phyloP scores from a whole-genome alignment of 37 sponge, comb jelly and placozoan species.

The Geodia barretti region DNA sequence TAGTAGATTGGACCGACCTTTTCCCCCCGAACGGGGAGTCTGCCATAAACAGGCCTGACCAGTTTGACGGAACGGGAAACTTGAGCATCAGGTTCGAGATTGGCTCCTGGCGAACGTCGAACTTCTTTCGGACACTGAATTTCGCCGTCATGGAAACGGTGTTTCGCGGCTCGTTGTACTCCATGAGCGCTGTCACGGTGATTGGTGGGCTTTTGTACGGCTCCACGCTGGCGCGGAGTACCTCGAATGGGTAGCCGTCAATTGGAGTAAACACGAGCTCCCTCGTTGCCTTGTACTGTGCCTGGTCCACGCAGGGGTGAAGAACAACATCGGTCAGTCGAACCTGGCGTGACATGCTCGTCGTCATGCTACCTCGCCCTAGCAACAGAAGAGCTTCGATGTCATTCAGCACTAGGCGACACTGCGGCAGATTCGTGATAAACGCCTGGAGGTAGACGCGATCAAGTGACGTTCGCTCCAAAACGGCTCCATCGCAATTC shows the following conservation, averaged over 20 bases:
- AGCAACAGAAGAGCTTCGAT: conserved; percentile 73
- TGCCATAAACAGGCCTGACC: conserved; percentile 66
- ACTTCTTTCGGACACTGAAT: conserved; percentile 75
- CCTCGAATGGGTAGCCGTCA: conserved; percentile 82
- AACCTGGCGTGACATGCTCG: conserved; percentile 68
- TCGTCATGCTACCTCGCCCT: conserved; percentile 46
- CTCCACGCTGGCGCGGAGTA: conserved; percentile 71
- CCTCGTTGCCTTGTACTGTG: conserved; percentile 44
- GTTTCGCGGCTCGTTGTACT: conserved; percentile 60
- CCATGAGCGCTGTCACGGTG: conserved; percentile 72
- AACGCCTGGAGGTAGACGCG: conserved; percentile 82
- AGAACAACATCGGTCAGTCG: conserved; percentile 70
- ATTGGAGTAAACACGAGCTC: conserved; percentile 78
- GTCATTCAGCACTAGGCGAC: conserved; percentile 76
- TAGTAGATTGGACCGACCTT: conserved; percentile 71
- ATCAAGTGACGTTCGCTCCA: conserved; percentile 75
- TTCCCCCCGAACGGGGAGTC: conserved; percentile 70
- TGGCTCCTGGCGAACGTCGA: conserved; percentile 68
- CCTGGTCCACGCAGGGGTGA: conserved; percentile 81
- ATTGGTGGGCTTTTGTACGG: conserved; percentile 78
- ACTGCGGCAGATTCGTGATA: conserved; percentile 39
- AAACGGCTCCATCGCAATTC: conserved; percentile 90
- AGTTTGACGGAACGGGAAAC: conserved; percentile 82
- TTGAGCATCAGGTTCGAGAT: conserved; percentile 72
- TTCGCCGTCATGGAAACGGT: conserved; percentile 60